These are phyloP conservation scores for Hypomecis atomaria DNA, from an alignment of 2,888 invertebrate species.

Conservation along the genomic window DNA sequence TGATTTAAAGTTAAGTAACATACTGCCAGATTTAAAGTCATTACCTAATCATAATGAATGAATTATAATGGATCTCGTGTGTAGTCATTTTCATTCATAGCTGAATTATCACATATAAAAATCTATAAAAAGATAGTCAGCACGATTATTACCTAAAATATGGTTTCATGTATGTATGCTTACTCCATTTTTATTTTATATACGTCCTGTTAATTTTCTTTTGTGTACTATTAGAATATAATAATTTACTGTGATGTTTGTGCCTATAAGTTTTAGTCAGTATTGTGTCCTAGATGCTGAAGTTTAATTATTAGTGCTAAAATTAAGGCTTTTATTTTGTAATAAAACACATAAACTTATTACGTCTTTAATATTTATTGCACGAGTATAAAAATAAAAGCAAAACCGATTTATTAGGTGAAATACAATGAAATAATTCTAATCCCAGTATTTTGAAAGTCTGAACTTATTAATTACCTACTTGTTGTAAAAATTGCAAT, in stretches of 20 bases:
- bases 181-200: not conserved
- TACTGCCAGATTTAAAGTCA: conserved; percentile 6
- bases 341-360: conserved; percentile 12
- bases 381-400: not conserved
- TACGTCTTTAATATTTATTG: not conserved
- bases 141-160: not conserved
- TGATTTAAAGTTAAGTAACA: conserved; percentile 19
- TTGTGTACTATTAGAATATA: conserved; percentile 6
- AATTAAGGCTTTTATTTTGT: conserved; percentile 6
- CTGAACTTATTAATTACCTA: not conserved
- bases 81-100: conserved; percentile 11
- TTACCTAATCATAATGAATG: not conserved
- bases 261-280: conserved; percentile 67
- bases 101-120: not conserved
- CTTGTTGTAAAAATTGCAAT: not conserved
- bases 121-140: not conserved
- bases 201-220: not conserved
- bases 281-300: conserved; percentile 49
- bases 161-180: not conserved
- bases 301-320: not conserved
- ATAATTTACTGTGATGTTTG: conserved; percentile 65
- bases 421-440: not conserved
- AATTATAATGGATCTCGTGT: conserved; percentile 10
- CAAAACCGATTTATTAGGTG: not conserved
- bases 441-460: not conserved